Percentiles rank a stretch among this genome's conserved stretches.
These are phyloP conservation scores for Actias luna DNA, from an alignment of 2,888 invertebrate genomes.

Conservation along the genomic window DNA sequence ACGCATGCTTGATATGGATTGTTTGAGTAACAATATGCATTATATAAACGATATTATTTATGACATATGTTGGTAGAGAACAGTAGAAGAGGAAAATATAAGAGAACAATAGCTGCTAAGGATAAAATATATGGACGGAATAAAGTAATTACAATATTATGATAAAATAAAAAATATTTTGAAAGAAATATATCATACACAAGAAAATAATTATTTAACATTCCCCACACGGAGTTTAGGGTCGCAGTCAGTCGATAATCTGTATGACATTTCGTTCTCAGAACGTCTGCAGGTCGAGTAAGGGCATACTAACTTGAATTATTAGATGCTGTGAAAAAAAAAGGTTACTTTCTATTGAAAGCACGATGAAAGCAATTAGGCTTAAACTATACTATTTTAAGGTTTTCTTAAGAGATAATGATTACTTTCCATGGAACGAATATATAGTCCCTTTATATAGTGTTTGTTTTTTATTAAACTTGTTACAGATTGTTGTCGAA, in stretches of 20 bases:
- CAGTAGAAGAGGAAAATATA: too few species aligned
- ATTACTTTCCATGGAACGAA: constrained; percentile 4
- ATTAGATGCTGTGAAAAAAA: constrained; percentile 50
- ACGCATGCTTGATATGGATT: too few species aligned
- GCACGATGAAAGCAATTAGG: constrained; percentile 44
- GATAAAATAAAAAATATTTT: background rate
- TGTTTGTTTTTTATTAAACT: too few species aligned
- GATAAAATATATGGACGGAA: too few species aligned
- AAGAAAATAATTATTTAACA: constrained; percentile 44
- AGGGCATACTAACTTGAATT: constrained; percentile 44
- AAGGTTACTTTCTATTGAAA: constrained; percentile 44
- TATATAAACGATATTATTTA: too few species aligned
- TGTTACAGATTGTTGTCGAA: too few species aligned
- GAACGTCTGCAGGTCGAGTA: constrained; percentile 64
- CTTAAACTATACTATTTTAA: constrained; percentile 29
- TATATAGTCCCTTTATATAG: too few species aligned
- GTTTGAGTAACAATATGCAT: too few species aligned
- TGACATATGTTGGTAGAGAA: too few species aligned
- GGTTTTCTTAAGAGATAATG: background rate
- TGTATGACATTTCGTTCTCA: constrained; percentile 59
- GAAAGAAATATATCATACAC: constrained; percentile 23
- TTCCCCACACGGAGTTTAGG: constrained; percentile 47
- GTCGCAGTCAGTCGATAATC: constrained; percentile 59
- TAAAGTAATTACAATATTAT: too few species aligned
- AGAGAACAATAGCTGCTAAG: too few species aligned